Evolutionary conservation across 1,140 invertebrate species (phyloP).

Genomic region (Heliothis subflexa): DNA sequence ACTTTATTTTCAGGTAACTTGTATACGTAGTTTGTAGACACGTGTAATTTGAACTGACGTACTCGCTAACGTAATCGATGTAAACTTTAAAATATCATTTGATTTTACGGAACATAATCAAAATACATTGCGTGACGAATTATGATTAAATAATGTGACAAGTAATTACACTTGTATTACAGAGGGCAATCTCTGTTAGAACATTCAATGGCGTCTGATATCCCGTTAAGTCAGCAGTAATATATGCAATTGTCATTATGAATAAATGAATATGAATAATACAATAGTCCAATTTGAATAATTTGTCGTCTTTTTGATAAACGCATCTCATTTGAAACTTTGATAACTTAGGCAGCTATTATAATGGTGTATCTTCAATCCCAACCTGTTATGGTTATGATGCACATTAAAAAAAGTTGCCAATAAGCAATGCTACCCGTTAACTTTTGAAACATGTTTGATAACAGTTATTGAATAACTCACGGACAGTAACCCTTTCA

Average conservation of each 20-base stretch:
- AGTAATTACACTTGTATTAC: conserved; percentile 24
- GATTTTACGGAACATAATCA: conserved; percentile 8
- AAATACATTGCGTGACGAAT: not conserved
- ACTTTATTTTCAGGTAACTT: too few relatives aligned
- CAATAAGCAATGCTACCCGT: conserved; percentile 30
- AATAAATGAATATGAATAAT: conserved; percentile 31
- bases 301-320: conserved; percentile 20
- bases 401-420: not conserved
- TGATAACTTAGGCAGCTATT: not conserved
- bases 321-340: not conserved
- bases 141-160: conserved; percentile 19
- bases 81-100: not conserved
- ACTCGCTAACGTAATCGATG: not conserved
- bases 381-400: conserved; percentile 6
- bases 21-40: too few relatives aligned
- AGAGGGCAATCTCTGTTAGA: conserved; percentile 30
- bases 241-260: conserved; percentile 40
- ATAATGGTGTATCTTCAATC: not conserved
- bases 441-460: conserved; percentile 45
- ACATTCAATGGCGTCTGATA: conserved; percentile 31
- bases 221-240: conserved; percentile 37
- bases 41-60: too few relatives aligned
- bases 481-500: conserved; percentile 44
- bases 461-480: conserved; percentile 51
- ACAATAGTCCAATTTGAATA: conserved; percentile 16